Percentiles rank a stretch among this genome's conserved stretches.
Conservation (phyloP, 1,140 invertebrate genomes). For the Cataglyphis hispanica region DNA sequence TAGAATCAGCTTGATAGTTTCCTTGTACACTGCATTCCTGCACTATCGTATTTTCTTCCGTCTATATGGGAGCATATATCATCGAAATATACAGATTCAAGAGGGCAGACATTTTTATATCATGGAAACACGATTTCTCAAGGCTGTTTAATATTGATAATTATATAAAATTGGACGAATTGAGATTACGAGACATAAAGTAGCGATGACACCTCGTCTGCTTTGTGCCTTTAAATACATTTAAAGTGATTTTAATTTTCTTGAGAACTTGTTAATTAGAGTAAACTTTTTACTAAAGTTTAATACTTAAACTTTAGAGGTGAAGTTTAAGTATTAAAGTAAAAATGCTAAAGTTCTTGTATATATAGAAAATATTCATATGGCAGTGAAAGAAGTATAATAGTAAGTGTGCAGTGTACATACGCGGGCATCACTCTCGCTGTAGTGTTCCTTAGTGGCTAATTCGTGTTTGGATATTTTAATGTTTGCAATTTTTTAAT, state of each 20-base stretch:
- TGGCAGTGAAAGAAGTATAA: not conserved
- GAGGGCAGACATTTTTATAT: not conserved
- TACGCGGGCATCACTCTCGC: conserved; percentile 5
- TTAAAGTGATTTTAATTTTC: not conserved
- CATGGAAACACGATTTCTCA: not conserved
- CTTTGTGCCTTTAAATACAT: not conserved
- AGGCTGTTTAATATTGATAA: not conserved
- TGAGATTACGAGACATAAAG: not conserved
- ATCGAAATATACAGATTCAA: not conserved
- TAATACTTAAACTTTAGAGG: too few species aligned
- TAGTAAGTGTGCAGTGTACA: conserved; percentile 9
- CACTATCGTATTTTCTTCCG: conserved; percentile 27
- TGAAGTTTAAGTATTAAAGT: too few species aligned
- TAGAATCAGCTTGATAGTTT: conserved; percentile 54
- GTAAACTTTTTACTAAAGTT: not conserved
- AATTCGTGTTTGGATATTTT: conserved; percentile 36
- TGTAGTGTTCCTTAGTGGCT: conserved; percentile 31
- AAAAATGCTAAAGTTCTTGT: too few species aligned
- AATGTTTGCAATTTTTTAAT: conserved; percentile 44
- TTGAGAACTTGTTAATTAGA: not conserved
- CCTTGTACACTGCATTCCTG: conserved; percentile 11
- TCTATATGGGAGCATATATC: not conserved
- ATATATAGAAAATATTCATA: not conserved
- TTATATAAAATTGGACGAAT: not conserved
- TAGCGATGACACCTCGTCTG: not conserved